Conservation (phyloP, 2,797 vertebrate genomes). For the Erpetoichthys calabaricus region DNA sequence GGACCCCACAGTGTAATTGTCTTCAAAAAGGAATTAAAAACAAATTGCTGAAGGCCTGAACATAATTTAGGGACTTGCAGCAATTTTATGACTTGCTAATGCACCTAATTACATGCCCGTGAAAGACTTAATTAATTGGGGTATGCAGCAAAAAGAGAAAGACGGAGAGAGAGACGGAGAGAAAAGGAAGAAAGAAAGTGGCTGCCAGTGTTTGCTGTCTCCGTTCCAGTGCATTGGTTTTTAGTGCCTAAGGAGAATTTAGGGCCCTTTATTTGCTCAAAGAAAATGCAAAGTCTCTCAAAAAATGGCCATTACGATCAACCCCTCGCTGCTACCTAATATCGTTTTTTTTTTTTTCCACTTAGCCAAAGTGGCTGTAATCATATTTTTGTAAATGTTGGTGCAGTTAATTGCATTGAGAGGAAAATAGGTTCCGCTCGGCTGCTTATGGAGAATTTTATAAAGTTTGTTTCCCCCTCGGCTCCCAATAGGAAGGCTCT, state of each 20-base stretch:
- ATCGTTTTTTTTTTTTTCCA: conserved; percentile 74
- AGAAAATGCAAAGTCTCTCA: conserved; percentile 93
- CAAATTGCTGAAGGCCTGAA: conserved; percentile 93
- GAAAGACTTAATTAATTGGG: conserved; percentile 99
- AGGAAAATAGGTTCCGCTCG: conserved; percentile 95
- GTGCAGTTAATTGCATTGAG: conserved; percentile 96
- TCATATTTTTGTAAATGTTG: conserved; percentile 99
- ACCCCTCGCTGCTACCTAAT: conserved; percentile 99
- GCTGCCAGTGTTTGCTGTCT: conserved; percentile 91
- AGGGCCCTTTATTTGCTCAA: conserved; percentile 94
- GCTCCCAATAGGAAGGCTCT: conserved; percentile 64
- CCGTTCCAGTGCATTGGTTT: conserved; percentile 97
- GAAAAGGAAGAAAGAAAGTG: conserved; percentile 46
- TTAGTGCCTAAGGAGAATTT: conserved; percentile 99
- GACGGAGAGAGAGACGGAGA: conserved; percentile 11
- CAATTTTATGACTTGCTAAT: conserved; percentile 99
- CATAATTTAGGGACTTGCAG: conserved; percentile 96
- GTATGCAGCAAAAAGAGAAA: conserved; percentile 73
- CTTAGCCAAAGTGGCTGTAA: conserved; percentile 98
- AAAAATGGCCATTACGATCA: conserved; percentile 96
- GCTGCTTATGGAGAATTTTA: conserved; percentile 82
- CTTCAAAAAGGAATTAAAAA: conserved; percentile 95
- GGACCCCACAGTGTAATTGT: conserved; percentile 86
- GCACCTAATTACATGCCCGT: conserved; percentile 99
- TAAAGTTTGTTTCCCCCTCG: conserved; percentile 68